phyloP scores from a whole-genome alignment of 2,113 vertebrate genomes.

The Phoxinus phoxinus region DNA sequence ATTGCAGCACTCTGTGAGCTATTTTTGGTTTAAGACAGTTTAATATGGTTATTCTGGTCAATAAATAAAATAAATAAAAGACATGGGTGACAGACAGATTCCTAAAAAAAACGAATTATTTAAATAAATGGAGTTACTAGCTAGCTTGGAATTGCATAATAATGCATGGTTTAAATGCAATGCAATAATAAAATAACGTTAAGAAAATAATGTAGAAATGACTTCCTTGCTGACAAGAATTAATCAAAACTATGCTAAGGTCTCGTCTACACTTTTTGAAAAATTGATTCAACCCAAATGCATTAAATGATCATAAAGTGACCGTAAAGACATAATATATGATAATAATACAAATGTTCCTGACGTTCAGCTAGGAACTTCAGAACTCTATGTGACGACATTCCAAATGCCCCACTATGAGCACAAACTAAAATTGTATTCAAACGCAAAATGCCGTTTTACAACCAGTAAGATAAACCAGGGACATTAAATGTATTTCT shows the following conservation, averaged over 20 bases:
- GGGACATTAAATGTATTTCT: background rate
- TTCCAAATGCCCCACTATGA: background rate
- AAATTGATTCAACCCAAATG: no score
- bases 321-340: no score
- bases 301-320: no score
- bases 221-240: background rate
- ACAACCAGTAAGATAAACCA: background rate
- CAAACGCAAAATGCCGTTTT: background rate
- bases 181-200: background rate
- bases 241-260: background rate
- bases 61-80: background rate
- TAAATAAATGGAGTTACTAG: background rate
- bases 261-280: background rate
- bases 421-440: background rate
- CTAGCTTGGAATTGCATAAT: background rate
- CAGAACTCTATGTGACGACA: background rate
- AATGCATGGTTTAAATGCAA: background rate
- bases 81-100: background rate
- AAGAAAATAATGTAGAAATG: background rate
- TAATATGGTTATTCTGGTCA: background rate
- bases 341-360: no score
- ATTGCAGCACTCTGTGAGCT: background rate
- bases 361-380: background rate
- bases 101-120: background rate
- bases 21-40: background rate